These are phyloP conservation scores for Cyclura pinguis DNA, from an alignment of 2,797 vertebrate species.

Conservation along the genomic window DNA sequence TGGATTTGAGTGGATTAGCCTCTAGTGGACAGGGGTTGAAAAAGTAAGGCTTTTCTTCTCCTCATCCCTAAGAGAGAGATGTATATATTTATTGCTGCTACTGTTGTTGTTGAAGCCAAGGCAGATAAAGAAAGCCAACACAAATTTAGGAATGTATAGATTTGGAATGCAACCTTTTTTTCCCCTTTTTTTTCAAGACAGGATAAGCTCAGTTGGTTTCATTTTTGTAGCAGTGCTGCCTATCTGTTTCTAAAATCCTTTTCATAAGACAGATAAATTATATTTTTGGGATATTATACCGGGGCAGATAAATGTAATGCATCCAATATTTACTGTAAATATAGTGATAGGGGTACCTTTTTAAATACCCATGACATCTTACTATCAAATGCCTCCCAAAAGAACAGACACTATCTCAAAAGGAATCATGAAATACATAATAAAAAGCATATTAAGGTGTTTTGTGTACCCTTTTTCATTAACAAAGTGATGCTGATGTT, in stretches of 20 bases:
- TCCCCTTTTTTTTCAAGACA: slow-evolving; percentile 67
- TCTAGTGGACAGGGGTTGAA: slow-evolving; percentile 64
- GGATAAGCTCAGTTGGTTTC: slow-evolving; percentile 63
- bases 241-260: slow-evolving; percentile 63
- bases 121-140: slow-evolving; percentile 60
- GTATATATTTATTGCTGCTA: slow-evolving; percentile 50
- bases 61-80: slow-evolving; percentile 60
- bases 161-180: slow-evolving; percentile 73
- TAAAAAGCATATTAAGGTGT: slow-evolving; percentile 38
- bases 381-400: slow-evolving; percentile 63
- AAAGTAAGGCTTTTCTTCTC: slow-evolving; percentile 56
- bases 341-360: slow-evolving; percentile 57
- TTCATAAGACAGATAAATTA: slow-evolving; percentile 64
- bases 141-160: slow-evolving; percentile 71
- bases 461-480: slow-evolving; percentile 31
- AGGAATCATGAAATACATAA: slow-evolving; percentile 44
- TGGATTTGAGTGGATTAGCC: slow-evolving; percentile 72
- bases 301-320: slow-evolving; percentile 75
- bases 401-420: slow-evolving; percentile 54
- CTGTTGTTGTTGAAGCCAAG: slow-evolving; percentile 57
- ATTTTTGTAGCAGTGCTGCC: slow-evolving; percentile 49
- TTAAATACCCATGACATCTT: slow-evolving; percentile 56
- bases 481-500: background rate
- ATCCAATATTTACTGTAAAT: slow-evolving; percentile 73
- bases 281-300: slow-evolving; percentile 64